A percentile compares a stretch with the other conserved stretches of the same genome.
phyloP scores from a whole-genome alignment of 2,797 vertebrate genomes.

The Notoglanidium macrostoma region DNA sequence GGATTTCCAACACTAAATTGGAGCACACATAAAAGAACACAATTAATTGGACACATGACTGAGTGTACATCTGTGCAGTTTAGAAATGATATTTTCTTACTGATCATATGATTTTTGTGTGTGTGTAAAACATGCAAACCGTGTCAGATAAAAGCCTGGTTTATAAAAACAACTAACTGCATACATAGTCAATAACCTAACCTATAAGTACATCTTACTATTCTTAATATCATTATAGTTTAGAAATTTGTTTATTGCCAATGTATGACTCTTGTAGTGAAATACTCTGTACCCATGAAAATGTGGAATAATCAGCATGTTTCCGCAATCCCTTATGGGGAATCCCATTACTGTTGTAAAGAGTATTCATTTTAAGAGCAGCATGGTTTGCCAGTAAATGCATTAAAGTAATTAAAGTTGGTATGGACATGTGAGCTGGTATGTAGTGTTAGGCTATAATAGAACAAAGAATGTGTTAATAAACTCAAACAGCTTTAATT shows the following conservation, averaged over 20 bases:
- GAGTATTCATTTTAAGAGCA: neutral
- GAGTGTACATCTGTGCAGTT: neutral
- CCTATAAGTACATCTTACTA: neutral
- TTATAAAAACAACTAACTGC: slow-evolving; percentile 1
- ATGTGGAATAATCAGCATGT: neutral
- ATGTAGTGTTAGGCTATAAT: neutral
- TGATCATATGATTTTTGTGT: neutral
- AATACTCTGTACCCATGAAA: neutral
- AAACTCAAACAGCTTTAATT: neutral
- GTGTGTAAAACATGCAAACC: neutral
- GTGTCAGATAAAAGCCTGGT: neutral
- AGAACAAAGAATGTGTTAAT: slow-evolving; percentile 6
- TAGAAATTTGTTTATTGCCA: neutral
- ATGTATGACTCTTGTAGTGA: too few species aligned
- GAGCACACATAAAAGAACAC: slow-evolving; percentile 25
- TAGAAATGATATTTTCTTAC: neutral
- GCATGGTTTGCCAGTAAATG: neutral
- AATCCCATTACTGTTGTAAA: neutral
- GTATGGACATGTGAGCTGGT: too few species aligned
- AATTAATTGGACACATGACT: slow-evolving; percentile 2
- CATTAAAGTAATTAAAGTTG: neutral
- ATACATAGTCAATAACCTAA: neutral
- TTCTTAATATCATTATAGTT: neutral
- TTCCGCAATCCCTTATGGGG: neutral
- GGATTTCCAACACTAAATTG: slow-evolving; percentile 21